Evolutionary conservation across 2,888 invertebrate species (phyloP), one percentile per base, ranked within the genome.

Genomic region (Brassicogethes aeneus): DNA sequence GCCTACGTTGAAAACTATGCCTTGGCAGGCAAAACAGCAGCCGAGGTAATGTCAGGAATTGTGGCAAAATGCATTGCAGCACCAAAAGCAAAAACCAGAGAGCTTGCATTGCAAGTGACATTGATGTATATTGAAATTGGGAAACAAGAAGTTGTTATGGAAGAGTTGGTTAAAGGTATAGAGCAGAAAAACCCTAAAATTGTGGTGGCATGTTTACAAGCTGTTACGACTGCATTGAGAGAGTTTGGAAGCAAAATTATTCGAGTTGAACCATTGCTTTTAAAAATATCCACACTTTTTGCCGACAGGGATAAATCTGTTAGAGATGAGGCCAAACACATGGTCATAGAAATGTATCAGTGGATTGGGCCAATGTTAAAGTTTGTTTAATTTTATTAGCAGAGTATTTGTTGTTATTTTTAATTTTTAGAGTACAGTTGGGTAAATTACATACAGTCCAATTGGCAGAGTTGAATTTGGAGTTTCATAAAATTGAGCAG

Each of bases 131-230:
- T 96, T 51, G 96, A 97, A 73, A 91, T 95, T 57, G 96, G 97
- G 61, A 95, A 93, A 63, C 85, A 88, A 45, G 96, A 96, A 49
- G 69, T 79, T 8, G 91, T 92, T 13, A 73, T 84, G 54, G 96
- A 96, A 51, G 95, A 94, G 65, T 71, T 97, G 2, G 70, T 93
- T 14, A 94, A 94, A 70, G 96, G 96, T 23, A 84, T 92, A 70
- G 88, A 91, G 34, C 89, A 89, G 54, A 97, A 97, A 67, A 95
- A 95, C 68, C 96, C 97, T 0, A 97, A 95, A 71, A 89, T 93
- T 44, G 88, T 93, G 0, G 73, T 87, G 0, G 93, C 87, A 0
- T 93, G 91, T 64, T 76, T 88, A 2, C 73, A 80, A 3, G 79
- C 85, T 0, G 68, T 87, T 3, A 83, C 85, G 15, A 75, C 80